Evolutionary conservation across 2,797 vertebrate genomes (phyloP).

Genomic region (Podarcis lilfordi): DNA sequence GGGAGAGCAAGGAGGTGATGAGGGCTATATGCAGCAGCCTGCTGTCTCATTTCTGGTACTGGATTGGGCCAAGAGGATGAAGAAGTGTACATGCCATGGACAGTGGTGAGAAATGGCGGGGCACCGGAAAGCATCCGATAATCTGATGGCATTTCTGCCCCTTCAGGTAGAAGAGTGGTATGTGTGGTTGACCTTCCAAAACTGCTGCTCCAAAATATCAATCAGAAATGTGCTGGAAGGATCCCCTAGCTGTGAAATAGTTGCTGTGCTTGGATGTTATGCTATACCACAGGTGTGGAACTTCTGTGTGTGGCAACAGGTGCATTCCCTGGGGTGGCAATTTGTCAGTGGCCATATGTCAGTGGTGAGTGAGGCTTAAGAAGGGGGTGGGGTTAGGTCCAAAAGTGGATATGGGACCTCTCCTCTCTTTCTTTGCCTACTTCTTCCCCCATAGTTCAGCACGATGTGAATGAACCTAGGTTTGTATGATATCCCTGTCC

Average conservation of each 20-base stretch:
- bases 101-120: neutral
- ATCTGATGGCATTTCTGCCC: neutral
- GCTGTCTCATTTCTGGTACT: neutral
- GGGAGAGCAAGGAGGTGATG: neutral
- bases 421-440: no score
- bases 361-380: no score
- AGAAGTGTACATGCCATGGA: neutral
- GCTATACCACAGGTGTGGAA: no score
- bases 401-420: no score
- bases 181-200: neutral
- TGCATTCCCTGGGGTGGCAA: no score
- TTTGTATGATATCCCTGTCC: neutral
- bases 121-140: neutral
- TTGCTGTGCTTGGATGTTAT: no score
- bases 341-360: no score
- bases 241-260: neutral
- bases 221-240: neutral
- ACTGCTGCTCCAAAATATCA: neutral
- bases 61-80: neutral
- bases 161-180: neutral
- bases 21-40: neutral
- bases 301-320: no score
- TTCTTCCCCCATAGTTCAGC: neutral
- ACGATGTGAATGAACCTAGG: neutral
- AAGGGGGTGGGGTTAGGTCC: no score